Evolutionary conservation across 2,888 invertebrate genomes (phyloP), one percentile per base, ranked within the genome.

Genomic region (Tenthredo mesomela): DNA sequence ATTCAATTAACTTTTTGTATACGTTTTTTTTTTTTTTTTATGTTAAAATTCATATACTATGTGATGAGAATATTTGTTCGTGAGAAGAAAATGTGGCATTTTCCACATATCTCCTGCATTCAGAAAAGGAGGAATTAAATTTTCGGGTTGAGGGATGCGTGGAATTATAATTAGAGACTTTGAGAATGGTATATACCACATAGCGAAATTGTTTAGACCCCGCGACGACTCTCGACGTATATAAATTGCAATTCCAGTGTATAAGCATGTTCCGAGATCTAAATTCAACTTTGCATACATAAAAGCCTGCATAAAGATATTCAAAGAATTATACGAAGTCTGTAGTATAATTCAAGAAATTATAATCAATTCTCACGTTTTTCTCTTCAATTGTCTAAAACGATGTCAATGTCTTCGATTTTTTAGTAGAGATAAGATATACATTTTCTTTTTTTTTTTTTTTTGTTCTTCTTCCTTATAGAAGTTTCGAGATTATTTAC

Each of bases 141-240:
- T 67, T 67, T 67, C 12, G 33, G 29, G 33, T 67, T 33, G 18
- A 18, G 67, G 33, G 67, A 67, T 67, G 67, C 67, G 67, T 15
- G 67, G 29, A 67, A 67, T 67, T 67, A 67, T 67, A 67, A 67
- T 67, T 67, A 67, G 33, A 67, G 67, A 29, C 18, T 67, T 67
- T 67, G 33, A 18, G 67, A 67, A 15, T 67, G 67, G 12, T 33
- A 33, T n/a, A n/a, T n/a, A n/a, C n/a, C n/a, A n/a, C n/a, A n/a
- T 33, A 33, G 67, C 29, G 33, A 67, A 29, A 67, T 67, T 67
- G 33, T 67, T 67, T 12, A 33, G 18, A 67, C 33, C 67, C 15
- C 18, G 67, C 18, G 67, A 67, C 67, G 67, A 67, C 67, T 33
- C 67, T 18, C 18, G 33, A 67, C 67, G 67, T 67, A 67, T 67